Percentiles rank a stretch among this genome's conserved stretches.
Evolutionary conservation across 35 echinoderm and acorn worm species (phyloP).

Genomic region (Anneissia japonica): DNA sequence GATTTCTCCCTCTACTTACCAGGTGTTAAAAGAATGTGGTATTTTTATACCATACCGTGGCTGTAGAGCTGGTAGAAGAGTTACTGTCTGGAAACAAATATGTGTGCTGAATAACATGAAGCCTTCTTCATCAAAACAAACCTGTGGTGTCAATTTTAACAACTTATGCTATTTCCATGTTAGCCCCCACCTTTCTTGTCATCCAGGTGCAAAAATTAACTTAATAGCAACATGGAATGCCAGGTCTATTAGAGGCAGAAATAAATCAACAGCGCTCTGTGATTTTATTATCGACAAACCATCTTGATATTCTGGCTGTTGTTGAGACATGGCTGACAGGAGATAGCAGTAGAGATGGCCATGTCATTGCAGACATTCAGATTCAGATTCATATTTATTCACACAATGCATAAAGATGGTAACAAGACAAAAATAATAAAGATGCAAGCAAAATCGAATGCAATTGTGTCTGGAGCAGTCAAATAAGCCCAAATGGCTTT

Average conservation of each 20-base stretch:
- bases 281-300: constrained; percentile 9
- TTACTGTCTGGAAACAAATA: too few species aligned
- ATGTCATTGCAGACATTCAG: neutral
- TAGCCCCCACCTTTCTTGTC: neutral
- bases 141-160: neutral
- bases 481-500: too few species aligned
- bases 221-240: constrained; percentile 37
- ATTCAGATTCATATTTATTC: too few species aligned
- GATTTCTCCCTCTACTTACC: too few species aligned
- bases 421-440: too few species aligned
- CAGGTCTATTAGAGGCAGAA: constrained; percentile 21
- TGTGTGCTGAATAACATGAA: too few species aligned
- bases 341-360: neutral
- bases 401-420: too few species aligned
- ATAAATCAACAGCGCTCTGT: constrained; percentile 13
- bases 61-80: too few species aligned
- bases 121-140: neutral
- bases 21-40: too few species aligned
- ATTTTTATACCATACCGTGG: too few species aligned
- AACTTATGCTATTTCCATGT: neutral
- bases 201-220: neutral
- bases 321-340: constrained; percentile 15
- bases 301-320: constrained; percentile 23
- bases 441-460: too few species aligned
- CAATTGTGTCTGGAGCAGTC: too few species aligned